phyloP scores from a whole-genome alignment of 1,140 invertebrate species.

The Stegodyphus dumicola region DNA sequence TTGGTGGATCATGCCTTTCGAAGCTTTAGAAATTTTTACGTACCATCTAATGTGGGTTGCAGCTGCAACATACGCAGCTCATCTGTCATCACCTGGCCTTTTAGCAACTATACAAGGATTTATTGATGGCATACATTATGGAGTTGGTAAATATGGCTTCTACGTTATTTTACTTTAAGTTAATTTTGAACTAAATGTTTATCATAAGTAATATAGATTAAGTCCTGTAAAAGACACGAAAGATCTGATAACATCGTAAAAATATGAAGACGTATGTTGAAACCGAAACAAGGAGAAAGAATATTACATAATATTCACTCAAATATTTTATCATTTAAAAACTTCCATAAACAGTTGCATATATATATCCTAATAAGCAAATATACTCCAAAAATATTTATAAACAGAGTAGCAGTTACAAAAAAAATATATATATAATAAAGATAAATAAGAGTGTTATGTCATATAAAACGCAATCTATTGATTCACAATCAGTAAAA shows the following conservation, averaged over 20 bases:
- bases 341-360: neutral
- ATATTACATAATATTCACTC: neutral
- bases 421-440: too few species aligned
- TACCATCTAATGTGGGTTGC: conserved; percentile 83
- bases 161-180: neutral
- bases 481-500: too few species aligned
- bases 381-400: too few species aligned
- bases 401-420: too few species aligned
- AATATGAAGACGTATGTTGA: neutral
- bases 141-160: conserved; percentile 74
- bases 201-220: neutral
- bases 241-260: neutral
- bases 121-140: conserved; percentile 83
- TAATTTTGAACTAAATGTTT: neutral
- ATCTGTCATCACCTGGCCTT: conserved; percentile 80
- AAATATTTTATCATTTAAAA: neutral
- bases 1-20: conserved; percentile 83
- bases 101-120: conserved; percentile 85
- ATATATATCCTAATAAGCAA: too few species aligned
- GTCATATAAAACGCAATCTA: too few species aligned
- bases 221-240: neutral
- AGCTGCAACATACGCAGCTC: conserved; percentile 82
- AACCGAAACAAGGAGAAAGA: neutral
- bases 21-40: conserved; percentile 84
- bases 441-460: too few species aligned